Evolutionary conservation across 2,797 vertebrate species (phyloP).

Genomic region (Loriculus beryllinus): DNA sequence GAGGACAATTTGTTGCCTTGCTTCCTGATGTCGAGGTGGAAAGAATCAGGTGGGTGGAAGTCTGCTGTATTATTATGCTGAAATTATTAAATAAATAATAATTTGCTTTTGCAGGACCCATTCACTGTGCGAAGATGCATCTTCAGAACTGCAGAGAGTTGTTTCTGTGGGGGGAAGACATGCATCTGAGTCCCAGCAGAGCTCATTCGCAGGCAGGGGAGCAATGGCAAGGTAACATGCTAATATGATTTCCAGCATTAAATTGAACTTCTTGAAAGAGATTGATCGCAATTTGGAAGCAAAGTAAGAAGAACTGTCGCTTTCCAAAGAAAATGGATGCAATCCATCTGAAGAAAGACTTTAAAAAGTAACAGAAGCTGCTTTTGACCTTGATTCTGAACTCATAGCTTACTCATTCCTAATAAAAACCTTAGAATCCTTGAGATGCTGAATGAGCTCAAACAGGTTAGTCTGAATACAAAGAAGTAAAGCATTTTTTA

Average conservation of each 20-base stretch:
- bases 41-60: not conserved
- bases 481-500: not conserved
- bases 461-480: not conserved
- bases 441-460: not conserved
- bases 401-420: not conserved
- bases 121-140: slow-evolving; percentile 74
- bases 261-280: not conserved
- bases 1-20: not conserved
- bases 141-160: slow-evolving; percentile 72
- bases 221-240: slow-evolving; percentile 85
- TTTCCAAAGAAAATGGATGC: not conserved
- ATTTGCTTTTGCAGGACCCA: slow-evolving; percentile 74
- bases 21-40: not conserved
- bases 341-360: not conserved
- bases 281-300: not conserved
- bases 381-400: not conserved
- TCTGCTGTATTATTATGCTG: not conserved
- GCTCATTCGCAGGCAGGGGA: slow-evolving; percentile 75
- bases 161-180: slow-evolving; percentile 75
- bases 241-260: not conserved
- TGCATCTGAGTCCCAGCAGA: slow-evolving; percentile 67
- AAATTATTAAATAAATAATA: not conserved
- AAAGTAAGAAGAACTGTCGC: not conserved
- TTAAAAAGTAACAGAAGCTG: not conserved
- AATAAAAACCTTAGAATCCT: not conserved